These are phyloP conservation scores for Gambusia holbrooki DNA, from an alignment of 2,113 vertebrate species.

Conservation along the genomic window DNA sequence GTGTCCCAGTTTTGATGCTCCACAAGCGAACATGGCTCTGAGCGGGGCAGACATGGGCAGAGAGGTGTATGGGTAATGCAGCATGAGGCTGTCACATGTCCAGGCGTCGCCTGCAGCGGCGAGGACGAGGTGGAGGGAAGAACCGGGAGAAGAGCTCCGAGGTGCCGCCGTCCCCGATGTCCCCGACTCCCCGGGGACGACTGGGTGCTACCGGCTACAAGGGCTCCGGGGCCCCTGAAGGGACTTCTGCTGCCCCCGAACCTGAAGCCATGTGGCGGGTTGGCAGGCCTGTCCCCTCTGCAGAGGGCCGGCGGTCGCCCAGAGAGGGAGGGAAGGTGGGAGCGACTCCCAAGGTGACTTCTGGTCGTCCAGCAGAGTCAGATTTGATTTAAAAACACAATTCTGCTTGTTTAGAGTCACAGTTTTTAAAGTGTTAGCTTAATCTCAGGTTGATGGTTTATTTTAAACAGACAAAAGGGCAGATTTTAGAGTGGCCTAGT, in stretches of 20 bases:
- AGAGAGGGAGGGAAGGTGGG: slow-evolving; percentile 34
- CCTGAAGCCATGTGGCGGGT: slow-evolving; percentile 70
- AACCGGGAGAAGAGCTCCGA: slow-evolving; percentile 61
- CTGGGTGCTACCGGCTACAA: slow-evolving; percentile 36
- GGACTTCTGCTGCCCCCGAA: slow-evolving; percentile 71
- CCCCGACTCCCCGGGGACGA: slow-evolving; percentile 61
- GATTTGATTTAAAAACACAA: neutral
- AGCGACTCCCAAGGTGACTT: slow-evolving; percentile 42
- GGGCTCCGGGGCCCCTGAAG: slow-evolving; percentile 68
- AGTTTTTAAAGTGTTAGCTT: too few species aligned
- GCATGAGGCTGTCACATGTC: slow-evolving; percentile 71
- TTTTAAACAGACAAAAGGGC: too few species aligned
- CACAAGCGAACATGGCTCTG: slow-evolving; percentile 60
- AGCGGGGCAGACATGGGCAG: slow-evolving; percentile 56
- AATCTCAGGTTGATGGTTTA: too few species aligned
- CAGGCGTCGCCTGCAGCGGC: slow-evolving; percentile 55
- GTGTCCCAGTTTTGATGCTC: slow-evolving; percentile 69
- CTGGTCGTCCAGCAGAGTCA: slow-evolving; percentile 8
- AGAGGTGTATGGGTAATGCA: slow-evolving; percentile 72
- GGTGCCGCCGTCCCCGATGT: slow-evolving; percentile 63
- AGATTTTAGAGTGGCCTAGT: neutral
- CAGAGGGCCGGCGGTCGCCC: slow-evolving; percentile 52
- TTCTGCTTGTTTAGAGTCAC: too few species aligned
- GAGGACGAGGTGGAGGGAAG: slow-evolving; percentile 51
- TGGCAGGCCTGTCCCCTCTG: slow-evolving; percentile 63